Evolutionary conservation across 2,113 vertebrate species (phyloP).

Genomic region (Pycnonotus jocosus): DNA sequence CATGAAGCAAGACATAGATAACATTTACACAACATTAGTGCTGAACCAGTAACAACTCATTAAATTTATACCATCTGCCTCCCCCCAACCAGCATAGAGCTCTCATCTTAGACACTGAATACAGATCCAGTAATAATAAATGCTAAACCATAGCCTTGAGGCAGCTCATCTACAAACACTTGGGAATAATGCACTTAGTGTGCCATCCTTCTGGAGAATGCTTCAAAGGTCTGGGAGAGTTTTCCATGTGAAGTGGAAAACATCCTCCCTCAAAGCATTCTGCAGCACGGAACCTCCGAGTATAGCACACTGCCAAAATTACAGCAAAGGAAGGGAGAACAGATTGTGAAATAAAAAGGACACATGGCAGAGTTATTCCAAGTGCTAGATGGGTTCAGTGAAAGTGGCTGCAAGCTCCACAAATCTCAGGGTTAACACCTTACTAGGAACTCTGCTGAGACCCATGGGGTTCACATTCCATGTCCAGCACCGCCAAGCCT

Average conservation of each 20-base stretch:
- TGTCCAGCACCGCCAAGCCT: background rate
- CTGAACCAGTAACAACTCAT: slow-evolving; percentile 12
- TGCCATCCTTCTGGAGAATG: background rate
- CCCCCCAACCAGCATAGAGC: background rate
- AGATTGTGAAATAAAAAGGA: background rate
- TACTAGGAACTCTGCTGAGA: background rate
- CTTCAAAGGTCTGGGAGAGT: background rate
- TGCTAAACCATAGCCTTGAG: slow-evolving; percentile 6
- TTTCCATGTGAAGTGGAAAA: background rate
- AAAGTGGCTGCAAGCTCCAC: background rate
- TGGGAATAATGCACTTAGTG: background rate
- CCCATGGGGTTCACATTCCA: fast-evolving
- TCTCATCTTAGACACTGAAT: background rate
- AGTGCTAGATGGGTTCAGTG: background rate
- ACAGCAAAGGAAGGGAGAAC: background rate
- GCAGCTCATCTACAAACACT: background rate
- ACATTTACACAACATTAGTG: background rate
- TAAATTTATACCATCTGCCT: slow-evolving; percentile 31
- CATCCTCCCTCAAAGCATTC: background rate
- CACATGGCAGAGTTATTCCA: background rate
- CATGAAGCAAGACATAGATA: background rate
- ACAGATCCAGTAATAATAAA: slow-evolving; percentile 1
- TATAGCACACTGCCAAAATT: background rate
- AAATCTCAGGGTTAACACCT: background rate
- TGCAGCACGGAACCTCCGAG: background rate